These are phyloP conservation scores for Xestia sexstrigata DNA, from an alignment of 2,888 invertebrate genomes.

Conservation along the genomic window DNA sequence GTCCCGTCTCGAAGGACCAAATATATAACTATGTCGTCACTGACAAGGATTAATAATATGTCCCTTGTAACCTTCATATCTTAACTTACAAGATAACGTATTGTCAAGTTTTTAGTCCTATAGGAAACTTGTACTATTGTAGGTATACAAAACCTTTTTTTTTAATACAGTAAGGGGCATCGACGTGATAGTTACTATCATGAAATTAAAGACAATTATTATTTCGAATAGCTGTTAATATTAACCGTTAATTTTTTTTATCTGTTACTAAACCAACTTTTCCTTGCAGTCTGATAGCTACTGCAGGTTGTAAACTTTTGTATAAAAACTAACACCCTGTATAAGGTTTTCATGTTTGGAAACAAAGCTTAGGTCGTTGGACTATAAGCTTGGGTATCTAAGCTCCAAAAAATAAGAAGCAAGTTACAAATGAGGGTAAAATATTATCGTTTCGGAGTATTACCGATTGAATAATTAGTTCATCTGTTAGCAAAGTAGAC, in stretches of 20 bases:
- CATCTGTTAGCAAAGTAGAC: no score
- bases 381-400: background rate
- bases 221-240: no score
- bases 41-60: constrained; percentile 50
- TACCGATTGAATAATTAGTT: background rate
- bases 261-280: no score
- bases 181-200: no score
- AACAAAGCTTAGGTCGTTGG: background rate
- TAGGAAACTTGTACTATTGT: background rate
- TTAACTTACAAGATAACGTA: constrained; percentile 38
- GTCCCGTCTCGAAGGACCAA: constrained; percentile 35
- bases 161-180: no score
- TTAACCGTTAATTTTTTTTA: no score
- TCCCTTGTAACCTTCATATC: constrained; percentile 37
- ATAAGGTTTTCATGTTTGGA: background rate
- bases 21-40: constrained; percentile 31
- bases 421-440: background rate
- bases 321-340: background rate
- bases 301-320: background rate
- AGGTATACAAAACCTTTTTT: no score
- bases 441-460: background rate
- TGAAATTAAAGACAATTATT: no score
- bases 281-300: background rate
- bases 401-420: background rate
- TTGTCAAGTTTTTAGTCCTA: constrained; percentile 7